Evolutionary conservation across 2,113 vertebrate genomes (phyloP), one percentile per base, ranked within the genome.

Genomic region (Microtus montanus): DNA sequence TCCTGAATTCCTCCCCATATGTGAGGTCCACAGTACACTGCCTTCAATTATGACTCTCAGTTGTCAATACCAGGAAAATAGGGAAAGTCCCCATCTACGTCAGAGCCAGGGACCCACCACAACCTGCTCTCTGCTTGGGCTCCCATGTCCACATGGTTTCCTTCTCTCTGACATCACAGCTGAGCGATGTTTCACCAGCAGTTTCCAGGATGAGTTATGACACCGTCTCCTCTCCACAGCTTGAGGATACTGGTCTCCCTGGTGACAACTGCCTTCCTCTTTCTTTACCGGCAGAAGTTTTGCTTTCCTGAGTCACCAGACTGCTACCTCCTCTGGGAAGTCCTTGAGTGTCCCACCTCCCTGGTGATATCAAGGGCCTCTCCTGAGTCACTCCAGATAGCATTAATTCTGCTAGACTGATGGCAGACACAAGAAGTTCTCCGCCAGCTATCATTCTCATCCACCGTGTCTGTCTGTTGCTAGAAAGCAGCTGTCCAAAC

Each of bases 121-220:
- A 26, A n/a, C 14, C 28, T 22, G 13, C 26, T 74, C 35, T 66
- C 64, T 64, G 52, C 38, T 1, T 44, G 35, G n/a, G 7, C 13
- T 58, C 75, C 66, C 41, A 2, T 28, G 47, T 74, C 52, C 7
- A 22, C 58, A 58, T 6, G 0, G 52, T 58, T 82, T 90, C 54
- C 75, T 90, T 11, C 44, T 66, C 24, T 54, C 44, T 63, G 49
- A 30, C 35, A 26, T 20, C 63, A 2, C 79, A 52, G 74, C 82
- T 61, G 33, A 58, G 64, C 38, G 26, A 38, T 58, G 35, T 28
- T 26, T 71, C 0, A 1, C 83, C 73, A 89, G 63, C 54, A 70
- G 7, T 89, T 95, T 93, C 83, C 85, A 44, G n/a, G 90, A n/a
- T 20, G 38, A 94, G 73, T 92, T 47, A 70, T 19, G n/a, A 41